Conservation (phyloP, 2,113 vertebrate species). For the Actenoides lindsayi region DNA sequence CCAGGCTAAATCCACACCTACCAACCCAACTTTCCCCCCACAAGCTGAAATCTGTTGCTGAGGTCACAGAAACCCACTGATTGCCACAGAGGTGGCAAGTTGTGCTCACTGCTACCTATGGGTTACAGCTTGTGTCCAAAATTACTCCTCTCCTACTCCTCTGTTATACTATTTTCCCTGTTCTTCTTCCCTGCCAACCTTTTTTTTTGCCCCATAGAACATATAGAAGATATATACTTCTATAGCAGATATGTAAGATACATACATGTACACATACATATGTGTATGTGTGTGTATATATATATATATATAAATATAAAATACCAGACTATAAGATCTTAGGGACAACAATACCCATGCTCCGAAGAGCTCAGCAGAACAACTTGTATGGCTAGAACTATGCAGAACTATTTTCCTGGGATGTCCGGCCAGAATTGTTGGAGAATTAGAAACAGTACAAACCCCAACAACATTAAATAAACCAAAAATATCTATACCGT, state of each 20-base stretch:
- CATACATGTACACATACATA: too few relatives aligned
- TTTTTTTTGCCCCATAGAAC: background rate
- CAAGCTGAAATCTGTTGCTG: background rate
- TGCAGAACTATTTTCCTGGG: background rate
- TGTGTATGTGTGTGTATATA: too few relatives aligned
- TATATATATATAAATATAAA: background rate
- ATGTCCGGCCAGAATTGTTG: background rate
- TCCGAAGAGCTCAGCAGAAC: background rate
- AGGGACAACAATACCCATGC: background rate
- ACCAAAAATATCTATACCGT: background rate
- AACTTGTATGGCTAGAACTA: background rate
- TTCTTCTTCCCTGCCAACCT: background rate
- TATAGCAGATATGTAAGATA: background rate
- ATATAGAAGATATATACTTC: background rate
- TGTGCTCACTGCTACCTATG: background rate
- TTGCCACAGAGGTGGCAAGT: background rate
- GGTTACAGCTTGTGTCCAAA: background rate
- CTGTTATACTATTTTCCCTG: background rate
- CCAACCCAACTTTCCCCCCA: background rate
- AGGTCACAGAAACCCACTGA: background rate
- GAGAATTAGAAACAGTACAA: background rate
- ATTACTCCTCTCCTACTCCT: background rate
- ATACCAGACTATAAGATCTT: background rate
- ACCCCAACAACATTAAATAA: background rate
- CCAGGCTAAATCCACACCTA: background rate